phyloP scores from a whole-genome alignment of 2,888 invertebrate genomes.

The Prenolepis imparis region DNA sequence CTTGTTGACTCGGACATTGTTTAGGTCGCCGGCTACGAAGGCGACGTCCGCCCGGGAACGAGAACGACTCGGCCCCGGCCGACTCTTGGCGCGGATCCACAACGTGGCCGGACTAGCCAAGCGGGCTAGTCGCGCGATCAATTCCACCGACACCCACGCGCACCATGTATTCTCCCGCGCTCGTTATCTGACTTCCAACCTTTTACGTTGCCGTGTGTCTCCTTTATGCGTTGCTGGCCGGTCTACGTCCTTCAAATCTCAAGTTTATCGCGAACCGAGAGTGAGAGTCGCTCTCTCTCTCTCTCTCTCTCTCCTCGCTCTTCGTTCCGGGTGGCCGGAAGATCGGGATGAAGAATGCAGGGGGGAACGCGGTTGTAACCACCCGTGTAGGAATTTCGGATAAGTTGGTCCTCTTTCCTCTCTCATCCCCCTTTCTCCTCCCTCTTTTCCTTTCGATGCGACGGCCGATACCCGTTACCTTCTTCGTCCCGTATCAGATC shows the following conservation, averaged over 20 bases:
- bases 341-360: background rate
- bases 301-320: background rate
- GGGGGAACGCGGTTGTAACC: constrained; percentile 9
- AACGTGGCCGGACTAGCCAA: constrained; percentile 73
- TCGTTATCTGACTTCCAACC: constrained; percentile 68
- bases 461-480: constrained; percentile 34
- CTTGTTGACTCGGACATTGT: constrained; percentile 63
- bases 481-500: constrained; percentile 59
- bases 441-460: constrained; percentile 16
- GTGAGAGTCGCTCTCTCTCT: too few species aligned
- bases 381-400: constrained; percentile 56
- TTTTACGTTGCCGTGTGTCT: constrained; percentile 53
- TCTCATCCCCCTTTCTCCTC: background rate
- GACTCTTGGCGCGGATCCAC: constrained; percentile 77
- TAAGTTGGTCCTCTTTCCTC: constrained; percentile 40
- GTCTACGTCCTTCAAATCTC: constrained; percentile 59
- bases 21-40: constrained; percentile 62
- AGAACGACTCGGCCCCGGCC: constrained; percentile 36
- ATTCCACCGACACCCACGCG: constrained; percentile 70
- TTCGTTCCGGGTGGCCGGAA: background rate
- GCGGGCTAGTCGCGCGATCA: constrained; percentile 70
- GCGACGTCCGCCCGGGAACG: constrained; percentile 58
- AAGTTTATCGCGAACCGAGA: constrained; percentile 68
- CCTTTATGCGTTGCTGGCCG: constrained; percentile 44
- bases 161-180: constrained; percentile 45